Percentiles rank a stretch among this genome's conserved stretches.
phyloP scores from a whole-genome alignment of 2,888 invertebrate genomes.

The Adineta ricciae region DNA sequence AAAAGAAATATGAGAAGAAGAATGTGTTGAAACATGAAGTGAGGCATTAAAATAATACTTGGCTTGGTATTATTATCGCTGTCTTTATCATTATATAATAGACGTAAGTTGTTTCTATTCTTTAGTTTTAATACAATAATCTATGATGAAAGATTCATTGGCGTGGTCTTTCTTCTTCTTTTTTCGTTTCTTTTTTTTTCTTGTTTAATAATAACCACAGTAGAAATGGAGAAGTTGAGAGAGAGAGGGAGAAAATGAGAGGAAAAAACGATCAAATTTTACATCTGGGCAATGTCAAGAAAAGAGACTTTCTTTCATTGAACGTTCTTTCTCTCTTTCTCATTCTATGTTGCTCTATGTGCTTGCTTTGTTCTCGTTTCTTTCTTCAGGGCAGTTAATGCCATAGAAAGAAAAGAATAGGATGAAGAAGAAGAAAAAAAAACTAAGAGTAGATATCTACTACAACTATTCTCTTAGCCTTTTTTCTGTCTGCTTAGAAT shows the following conservation, averaged over 20 bases:
- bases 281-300: background rate
- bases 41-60: background rate
- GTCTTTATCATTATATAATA: background rate
- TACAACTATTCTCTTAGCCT: background rate
- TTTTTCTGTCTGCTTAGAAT: background rate
- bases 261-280: conserved; percentile 7
- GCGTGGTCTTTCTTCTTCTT: background rate
- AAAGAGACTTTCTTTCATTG: background rate
- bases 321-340: background rate
- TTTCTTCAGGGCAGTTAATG: background rate
- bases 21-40: background rate
- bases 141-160: conserved; percentile 1
- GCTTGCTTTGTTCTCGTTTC: background rate
- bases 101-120: conserved; percentile 3
- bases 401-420: background rate
- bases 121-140: conserved; percentile 13
- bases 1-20: background rate
- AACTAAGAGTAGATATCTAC: background rate
- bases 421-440: background rate
- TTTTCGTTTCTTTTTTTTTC: background rate
- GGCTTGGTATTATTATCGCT: background rate
- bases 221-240: background rate
- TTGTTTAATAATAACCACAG: background rate
- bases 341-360: background rate
- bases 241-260: background rate